Percentiles rank a stretch among this genome's conserved stretches.
Conservation (phyloP, 2,888 invertebrate species). For the Stomorhina lunata region DNA sequence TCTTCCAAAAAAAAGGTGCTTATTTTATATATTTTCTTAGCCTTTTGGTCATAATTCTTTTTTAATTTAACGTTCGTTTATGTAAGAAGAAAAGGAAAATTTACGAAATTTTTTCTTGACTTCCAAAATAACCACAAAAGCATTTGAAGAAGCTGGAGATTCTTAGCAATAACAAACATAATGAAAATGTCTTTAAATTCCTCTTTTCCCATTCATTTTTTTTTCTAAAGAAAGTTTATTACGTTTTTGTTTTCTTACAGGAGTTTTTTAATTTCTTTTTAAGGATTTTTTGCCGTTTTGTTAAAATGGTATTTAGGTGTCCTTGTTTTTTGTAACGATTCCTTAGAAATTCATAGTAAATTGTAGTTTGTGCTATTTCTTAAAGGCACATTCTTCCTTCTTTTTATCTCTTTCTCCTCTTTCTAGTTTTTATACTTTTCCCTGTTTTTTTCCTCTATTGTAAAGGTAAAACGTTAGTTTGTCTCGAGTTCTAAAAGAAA, state of each 20-base stretch:
- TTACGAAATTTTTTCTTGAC: background rate
- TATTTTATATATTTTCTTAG: conserved; percentile 22
- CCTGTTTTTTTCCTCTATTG: background rate
- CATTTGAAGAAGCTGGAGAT: background rate
- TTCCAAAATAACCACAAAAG: background rate
- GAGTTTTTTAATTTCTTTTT: background rate
- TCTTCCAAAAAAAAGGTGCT: conserved; percentile 26
- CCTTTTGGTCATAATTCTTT: conserved; percentile 45
- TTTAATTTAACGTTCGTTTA: background rate
- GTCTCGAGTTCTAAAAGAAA: background rate
- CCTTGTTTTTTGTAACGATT: conserved; percentile 5
- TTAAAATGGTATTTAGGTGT: conserved; percentile 2
- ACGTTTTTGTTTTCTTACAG: conserved; percentile 35
- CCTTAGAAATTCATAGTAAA: background rate
- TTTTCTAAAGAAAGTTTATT: conserved; percentile 49
- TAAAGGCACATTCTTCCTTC: conserved; percentile 30
- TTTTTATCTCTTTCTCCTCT: background rate
- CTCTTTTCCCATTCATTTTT: background rate
- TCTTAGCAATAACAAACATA: background rate
- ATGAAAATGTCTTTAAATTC: conserved; percentile 21
- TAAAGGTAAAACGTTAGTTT: conserved; percentile 41
- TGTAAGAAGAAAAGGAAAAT: background rate
- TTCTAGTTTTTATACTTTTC: background rate
- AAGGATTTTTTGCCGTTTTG: conserved; percentile 6
- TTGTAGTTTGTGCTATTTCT: conserved; percentile 29